Evolutionary conservation across 1,140 invertebrate species (phyloP).

Genomic region (Drosophila teissieri): DNA sequence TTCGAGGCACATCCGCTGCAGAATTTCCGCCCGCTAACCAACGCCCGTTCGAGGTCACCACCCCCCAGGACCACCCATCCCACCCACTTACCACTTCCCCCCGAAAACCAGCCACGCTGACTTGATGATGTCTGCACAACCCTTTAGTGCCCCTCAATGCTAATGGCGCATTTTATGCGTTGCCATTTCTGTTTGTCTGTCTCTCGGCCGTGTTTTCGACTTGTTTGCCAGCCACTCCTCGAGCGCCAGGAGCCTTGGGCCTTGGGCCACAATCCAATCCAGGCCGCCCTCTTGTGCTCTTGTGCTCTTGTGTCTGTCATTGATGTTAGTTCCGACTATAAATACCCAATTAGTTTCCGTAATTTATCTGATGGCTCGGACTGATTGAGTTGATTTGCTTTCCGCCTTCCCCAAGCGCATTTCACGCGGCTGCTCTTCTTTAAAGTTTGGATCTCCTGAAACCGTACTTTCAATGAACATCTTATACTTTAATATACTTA

Average conservation of each 20-base stretch:
- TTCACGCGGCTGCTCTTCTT: neutral
- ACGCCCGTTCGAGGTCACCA: slow-evolving; percentile 21
- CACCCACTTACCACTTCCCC: neutral
- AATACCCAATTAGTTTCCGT: slow-evolving; percentile 77
- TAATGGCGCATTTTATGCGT: slow-evolving; percentile 76
- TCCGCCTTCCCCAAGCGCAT: neutral
- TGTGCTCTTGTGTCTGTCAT: slow-evolving; percentile 56
- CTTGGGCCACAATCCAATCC: neutral
- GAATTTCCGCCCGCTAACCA: slow-evolving; percentile 60
- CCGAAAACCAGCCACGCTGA: neutral
- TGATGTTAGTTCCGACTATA: slow-evolving; percentile 59
- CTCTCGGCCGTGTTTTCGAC: slow-evolving; percentile 56
- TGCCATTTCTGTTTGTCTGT: slow-evolving; percentile 71
- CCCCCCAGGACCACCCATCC: slow-evolving; percentile 7
- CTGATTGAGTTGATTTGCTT: slow-evolving; percentile 59
- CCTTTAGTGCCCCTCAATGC: slow-evolving; percentile 63
- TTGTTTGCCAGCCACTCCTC: slow-evolving; percentile 62
- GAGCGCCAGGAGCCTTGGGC: slow-evolving; percentile 8
- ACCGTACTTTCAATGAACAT: no score
- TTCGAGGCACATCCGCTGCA: slow-evolving; percentile 75
- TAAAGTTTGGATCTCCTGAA: neutral
- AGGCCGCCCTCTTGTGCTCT: slow-evolving; percentile 25
- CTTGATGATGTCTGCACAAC: slow-evolving; percentile 57
- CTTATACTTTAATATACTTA: no score
- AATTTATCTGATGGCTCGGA: slow-evolving; percentile 67